phyloP scores from a whole-genome alignment of 1,140 invertebrate genomes.

The Diorhabda elongata region DNA sequence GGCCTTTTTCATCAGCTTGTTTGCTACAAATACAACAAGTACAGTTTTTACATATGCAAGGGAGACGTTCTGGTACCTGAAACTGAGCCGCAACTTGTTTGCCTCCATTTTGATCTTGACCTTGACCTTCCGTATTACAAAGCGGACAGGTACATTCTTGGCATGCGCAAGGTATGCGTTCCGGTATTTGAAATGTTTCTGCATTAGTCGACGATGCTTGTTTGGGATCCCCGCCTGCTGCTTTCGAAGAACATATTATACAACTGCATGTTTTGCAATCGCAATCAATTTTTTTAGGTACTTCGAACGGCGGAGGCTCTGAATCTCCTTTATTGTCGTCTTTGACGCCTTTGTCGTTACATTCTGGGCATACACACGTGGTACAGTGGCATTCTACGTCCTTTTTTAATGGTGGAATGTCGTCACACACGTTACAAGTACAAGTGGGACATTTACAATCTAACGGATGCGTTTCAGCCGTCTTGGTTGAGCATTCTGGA shows the following conservation, averaged over 20 bases:
- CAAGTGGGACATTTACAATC: not conserved
- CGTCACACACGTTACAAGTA: no score
- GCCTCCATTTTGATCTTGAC: no score
- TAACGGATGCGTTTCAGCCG: not conserved
- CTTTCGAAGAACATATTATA: not conserved
- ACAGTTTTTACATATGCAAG: constrained; percentile 14
- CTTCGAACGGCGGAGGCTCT: constrained; percentile 27
- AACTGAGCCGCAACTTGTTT: not conserved
- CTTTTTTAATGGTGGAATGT: not conserved
- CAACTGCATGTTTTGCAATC: constrained; percentile 16
- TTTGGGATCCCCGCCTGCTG: not conserved
- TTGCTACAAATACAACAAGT: not conserved
- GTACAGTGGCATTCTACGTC: not conserved
- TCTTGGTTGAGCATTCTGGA: constrained; percentile 2
- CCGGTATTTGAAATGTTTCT: constrained; percentile 21
- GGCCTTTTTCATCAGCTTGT: no score
- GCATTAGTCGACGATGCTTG: not conserved
- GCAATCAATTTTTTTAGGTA: constrained; percentile 14
- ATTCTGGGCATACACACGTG: not conserved
- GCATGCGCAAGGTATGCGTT: constrained; percentile 17
- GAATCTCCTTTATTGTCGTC: not conserved
- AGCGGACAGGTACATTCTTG: not conserved
- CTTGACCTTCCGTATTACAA: not conserved
- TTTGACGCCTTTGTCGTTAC: not conserved
- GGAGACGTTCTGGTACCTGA: constrained; percentile 20